phyloP scores from a whole-genome alignment of 2,888 invertebrate genomes.

The Xestoiulus laeticollis region DNA sequence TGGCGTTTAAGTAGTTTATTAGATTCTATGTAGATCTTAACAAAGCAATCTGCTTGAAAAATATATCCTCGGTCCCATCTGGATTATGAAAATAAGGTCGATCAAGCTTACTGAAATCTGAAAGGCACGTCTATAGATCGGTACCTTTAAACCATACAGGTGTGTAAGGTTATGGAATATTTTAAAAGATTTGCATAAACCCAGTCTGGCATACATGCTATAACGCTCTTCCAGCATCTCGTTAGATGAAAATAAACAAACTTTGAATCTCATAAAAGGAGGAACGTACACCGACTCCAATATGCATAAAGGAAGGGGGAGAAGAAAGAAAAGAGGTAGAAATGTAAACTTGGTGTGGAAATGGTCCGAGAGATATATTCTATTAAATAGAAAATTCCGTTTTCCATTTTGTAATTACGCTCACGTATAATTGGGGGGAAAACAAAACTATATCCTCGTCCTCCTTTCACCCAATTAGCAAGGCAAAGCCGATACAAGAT shows the following conservation, averaged over 20 bases:
- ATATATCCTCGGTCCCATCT: slow-evolving; percentile 5
- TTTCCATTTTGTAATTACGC: not conserved
- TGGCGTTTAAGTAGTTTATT: not conserved
- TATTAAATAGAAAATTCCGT: not conserved
- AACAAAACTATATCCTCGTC: not conserved
- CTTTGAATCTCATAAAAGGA: slow-evolving; percentile 15
- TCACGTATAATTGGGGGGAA: slow-evolving; percentile 16
- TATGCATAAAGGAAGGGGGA: not conserved
- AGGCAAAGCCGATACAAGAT: not conserved
- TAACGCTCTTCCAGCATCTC: not conserved
- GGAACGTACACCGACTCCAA: not conserved
- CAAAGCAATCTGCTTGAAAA: not conserved
- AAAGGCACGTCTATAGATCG: not conserved
- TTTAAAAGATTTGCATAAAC: not conserved
- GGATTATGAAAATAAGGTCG: slow-evolving; percentile 3
- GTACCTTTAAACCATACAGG: not conserved
- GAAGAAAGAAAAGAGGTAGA: not conserved
- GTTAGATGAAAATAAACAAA: slow-evolving; percentile 23
- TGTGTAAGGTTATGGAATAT: not conserved
- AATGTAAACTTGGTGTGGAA: not conserved
- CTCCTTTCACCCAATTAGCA: slow-evolving; percentile 7
- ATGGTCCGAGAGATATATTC: not conserved
- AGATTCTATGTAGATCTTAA: not conserved
- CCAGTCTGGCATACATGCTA: not conserved
- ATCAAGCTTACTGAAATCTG: not conserved